Evolutionary conservation across 2,888 invertebrate genomes (phyloP).

Genomic region (Cosmorhoe ocellata): DNA sequence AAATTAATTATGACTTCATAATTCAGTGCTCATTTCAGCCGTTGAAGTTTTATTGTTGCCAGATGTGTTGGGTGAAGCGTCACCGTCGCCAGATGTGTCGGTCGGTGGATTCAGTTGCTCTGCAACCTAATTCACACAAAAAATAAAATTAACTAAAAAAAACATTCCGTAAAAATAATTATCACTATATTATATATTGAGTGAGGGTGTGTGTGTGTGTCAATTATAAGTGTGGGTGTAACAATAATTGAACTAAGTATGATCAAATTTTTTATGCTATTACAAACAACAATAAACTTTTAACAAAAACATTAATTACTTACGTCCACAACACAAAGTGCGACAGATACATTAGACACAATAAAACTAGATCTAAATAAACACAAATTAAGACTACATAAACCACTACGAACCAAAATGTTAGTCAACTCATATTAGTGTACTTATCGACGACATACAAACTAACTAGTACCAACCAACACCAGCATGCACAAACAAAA

Average conservation of each 20-base stretch:
- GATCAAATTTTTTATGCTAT: too few relatives aligned
- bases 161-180: too few relatives aligned
- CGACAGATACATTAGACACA: constrained; percentile 41
- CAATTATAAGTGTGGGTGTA: too few relatives aligned
- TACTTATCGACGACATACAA: constrained; percentile 37
- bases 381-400: too few relatives aligned
- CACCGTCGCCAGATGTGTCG: constrained; percentile 42
- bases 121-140: constrained; percentile 62
- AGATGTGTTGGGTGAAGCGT: constrained; percentile 41
- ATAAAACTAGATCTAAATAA: constrained; percentile 19
- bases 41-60: constrained; percentile 53
- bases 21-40: constrained; percentile 87
- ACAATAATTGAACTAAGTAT: too few relatives aligned
- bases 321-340: constrained; percentile 38
- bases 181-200: too few relatives aligned
- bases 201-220: too few relatives aligned
- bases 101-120: constrained; percentile 70
- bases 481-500: constrained; percentile 63
- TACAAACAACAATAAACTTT: background rate
- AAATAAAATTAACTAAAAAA: background rate
- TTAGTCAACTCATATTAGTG: constrained; percentile 57
- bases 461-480: constrained; percentile 42
- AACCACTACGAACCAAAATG: constrained; percentile 18
- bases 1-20: constrained; percentile 59
- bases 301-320: too few relatives aligned